A percentile compares a stretch with the other conserved stretches of the same genome.
Evolutionary conservation across 2,113 vertebrate species (phyloP).

Genomic region (Chaetodon auriga): DNA sequence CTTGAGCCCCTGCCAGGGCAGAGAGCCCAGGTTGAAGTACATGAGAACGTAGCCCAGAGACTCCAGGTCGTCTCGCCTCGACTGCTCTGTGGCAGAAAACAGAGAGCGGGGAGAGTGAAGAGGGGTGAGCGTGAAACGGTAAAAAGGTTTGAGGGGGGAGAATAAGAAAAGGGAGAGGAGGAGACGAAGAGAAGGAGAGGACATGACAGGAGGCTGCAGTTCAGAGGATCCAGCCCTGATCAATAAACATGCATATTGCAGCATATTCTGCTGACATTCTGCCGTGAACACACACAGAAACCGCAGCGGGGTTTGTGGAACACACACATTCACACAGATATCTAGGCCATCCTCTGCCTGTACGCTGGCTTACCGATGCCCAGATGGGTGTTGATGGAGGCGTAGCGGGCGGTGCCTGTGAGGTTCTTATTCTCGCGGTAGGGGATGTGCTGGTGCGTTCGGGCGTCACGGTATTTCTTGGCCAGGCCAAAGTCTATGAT

Average conservation of each 20-base stretch:
- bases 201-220: not conserved
- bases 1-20: conserved; percentile 99
- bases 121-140: not conserved
- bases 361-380: conserved; percentile 90
- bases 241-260: conserved; percentile 7
- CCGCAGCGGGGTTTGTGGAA: not conserved
- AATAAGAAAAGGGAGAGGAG: not conserved
- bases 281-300: conserved; percentile 16
- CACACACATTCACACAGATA: conserved; percentile 17
- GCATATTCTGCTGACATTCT: not conserved
- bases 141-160: not conserved
- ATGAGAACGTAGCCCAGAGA: conserved; percentile 97
- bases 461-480: conserved; percentile 96
- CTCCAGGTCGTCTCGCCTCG: conserved; percentile 96
- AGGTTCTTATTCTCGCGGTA: conserved; percentile 99
- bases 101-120: not conserved
- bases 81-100: conserved; percentile 90
- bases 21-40: conserved; percentile 99
- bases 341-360: not conserved
- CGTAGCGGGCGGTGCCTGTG: conserved; percentile 96
- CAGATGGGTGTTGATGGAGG: conserved; percentile 98
- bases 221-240: not conserved
- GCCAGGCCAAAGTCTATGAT: conserved; percentile 98
- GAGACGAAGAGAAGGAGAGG: not conserved
- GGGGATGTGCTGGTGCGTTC: conserved; percentile 98